Evolutionary conservation across 2,797 vertebrate genomes (phyloP).

Genomic region (Loriculus beryllinus): DNA sequence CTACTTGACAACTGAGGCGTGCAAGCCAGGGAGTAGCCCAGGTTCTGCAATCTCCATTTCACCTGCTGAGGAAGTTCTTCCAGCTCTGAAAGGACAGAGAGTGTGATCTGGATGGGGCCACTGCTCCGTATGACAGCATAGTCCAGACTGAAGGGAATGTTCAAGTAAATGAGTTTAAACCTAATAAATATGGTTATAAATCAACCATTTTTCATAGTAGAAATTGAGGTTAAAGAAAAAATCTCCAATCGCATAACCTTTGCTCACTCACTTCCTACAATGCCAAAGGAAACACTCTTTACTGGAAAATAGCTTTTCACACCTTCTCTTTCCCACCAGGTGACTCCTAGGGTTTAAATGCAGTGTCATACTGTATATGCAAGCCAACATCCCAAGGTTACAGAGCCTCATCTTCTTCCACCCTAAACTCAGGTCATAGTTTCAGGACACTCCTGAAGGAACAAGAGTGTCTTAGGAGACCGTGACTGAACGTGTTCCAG

Average conservation of each 20-base stretch:
- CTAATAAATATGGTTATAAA: background rate
- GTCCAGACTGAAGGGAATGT: background rate
- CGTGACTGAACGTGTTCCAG: fast-evolving
- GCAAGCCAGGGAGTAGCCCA: background rate
- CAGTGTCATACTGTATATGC: background rate
- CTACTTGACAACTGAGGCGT: too few relatives aligned
- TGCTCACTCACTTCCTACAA: background rate
- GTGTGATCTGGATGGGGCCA: too few relatives aligned
- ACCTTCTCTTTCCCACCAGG: background rate
- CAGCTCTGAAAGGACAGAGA: background rate
- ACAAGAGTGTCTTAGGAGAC: background rate
- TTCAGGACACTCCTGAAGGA: background rate
- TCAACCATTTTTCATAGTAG: background rate
- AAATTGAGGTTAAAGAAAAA: background rate
- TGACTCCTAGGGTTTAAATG: background rate
- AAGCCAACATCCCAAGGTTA: background rate
- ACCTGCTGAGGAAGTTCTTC: background rate
- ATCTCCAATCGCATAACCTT: background rate
- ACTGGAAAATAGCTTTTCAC: background rate
- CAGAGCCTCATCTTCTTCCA: background rate
- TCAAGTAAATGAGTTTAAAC: background rate
- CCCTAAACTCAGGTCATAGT: background rate
- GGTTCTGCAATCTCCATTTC: background rate
- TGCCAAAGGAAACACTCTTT: background rate
- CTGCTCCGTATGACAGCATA: background rate